Evolutionary conservation across 2,888 invertebrate genomes (phyloP), one percentile per base, ranked within the genome.

Genomic region (Branchinecta sandiegonensis): DNA sequence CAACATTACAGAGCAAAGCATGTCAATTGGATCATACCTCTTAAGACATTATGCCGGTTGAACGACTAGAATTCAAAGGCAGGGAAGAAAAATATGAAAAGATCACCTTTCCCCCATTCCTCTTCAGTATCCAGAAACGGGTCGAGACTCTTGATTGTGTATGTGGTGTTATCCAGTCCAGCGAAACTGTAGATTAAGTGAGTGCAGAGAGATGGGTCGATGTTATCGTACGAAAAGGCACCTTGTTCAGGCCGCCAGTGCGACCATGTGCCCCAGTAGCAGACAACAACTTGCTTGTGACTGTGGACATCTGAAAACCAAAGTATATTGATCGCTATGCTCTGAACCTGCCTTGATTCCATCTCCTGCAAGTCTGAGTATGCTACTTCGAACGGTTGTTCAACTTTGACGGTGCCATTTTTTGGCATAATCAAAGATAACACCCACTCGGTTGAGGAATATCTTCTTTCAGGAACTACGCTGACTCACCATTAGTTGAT

Each of bases 101-200:
- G n/a, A 66, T 66, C 14, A 48, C 67, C 67, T 78, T 85, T 85
- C 47, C 90, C 90, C 72, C 85, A 86, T 73, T 87, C 82, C 65
- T 86, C 87, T 63, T 86, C 84, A 8, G 89, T 77, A 76, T 91
- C 91, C 77, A 86, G 84, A 84, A 84, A 88, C 1, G 86, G 83
- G 79, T 90, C 89, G 69, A 90, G 79, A 70, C 87, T 84, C 73
- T 82, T 84, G 67, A 92, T 88, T 63, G 82, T 80, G 74, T 84
- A 83, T 10, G 83, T 81, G 2, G 81, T 80, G 12, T 81, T 80
- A 73, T 90, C 85, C 46, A 92, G 78, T 0, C 90, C 90, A 13
- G 88, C 87, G 77, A 91, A 91, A 8, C 89, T 84, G 75, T 91
- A 91, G 11, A 91, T 83, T 10, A 89, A 79, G 74, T 90, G 90